These are phyloP conservation scores for Lagopus leucura DNA, from an alignment of 2,113 vertebrate genomes.

Conservation along the genomic window DNA sequence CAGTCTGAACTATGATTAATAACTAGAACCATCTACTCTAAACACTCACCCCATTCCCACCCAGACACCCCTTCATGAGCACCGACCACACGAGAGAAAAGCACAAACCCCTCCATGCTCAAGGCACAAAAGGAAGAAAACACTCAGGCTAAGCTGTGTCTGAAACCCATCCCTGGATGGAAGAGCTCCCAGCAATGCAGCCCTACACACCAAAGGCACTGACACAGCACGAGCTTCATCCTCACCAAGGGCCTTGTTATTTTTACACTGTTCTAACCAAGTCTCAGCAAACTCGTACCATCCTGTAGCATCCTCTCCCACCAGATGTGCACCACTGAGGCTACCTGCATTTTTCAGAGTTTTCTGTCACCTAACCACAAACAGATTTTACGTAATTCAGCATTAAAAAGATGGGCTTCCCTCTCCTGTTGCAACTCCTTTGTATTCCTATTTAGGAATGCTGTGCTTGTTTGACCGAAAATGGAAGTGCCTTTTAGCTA, in stretches of 20 bases:
- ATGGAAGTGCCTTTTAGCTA: conserved; percentile 74
- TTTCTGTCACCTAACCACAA: neutral
- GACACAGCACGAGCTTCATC: neutral
- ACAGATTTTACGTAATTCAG: conserved; percentile 10
- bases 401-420: conserved; percentile 47
- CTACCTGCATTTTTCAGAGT: conserved; percentile 25
- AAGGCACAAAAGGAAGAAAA: neutral
- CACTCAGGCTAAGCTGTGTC: rapidly evolving
- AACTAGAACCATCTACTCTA: neutral
- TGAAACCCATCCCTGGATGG: neutral
- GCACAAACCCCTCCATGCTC: neutral
- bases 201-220: neutral
- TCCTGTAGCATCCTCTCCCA: neutral
- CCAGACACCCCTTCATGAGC: neutral
- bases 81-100: neutral
- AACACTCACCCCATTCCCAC: neutral
- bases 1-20: neutral
- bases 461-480: conserved; percentile 76
- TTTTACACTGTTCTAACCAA: neutral
- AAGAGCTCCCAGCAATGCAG: neutral
- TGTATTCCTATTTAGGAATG: conserved; percentile 78
- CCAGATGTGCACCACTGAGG: neutral
- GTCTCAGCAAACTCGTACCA: neutral
- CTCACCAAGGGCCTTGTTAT: neutral
- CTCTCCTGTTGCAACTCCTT: conserved; percentile 58